A percentile compares a stretch with the other conserved stretches of the same genome.
Evolutionary conservation across 2,888 invertebrate species (phyloP).

Genomic region (Sphaeridia pumilis): DNA sequence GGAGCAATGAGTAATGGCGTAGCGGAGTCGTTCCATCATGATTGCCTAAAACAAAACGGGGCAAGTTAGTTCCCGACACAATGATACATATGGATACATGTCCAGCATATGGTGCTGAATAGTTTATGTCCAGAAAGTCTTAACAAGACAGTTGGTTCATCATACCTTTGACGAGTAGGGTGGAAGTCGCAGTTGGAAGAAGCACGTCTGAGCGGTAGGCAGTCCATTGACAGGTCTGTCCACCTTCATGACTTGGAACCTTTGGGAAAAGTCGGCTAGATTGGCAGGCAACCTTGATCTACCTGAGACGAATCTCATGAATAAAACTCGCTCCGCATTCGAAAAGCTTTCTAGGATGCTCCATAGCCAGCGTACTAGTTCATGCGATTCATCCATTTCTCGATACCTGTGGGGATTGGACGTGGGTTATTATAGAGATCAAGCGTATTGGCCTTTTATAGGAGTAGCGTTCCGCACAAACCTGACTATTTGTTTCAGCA

Average conservation of each 20-base stretch:
- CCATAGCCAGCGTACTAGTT: slow-evolving; percentile 54
- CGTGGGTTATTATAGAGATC: too few species aligned
- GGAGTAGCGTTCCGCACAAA: too few species aligned
- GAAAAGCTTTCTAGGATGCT: slow-evolving; percentile 50
- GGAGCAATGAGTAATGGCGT: slow-evolving; percentile 54
- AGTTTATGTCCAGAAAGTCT: too few species aligned
- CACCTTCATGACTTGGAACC: slow-evolving; percentile 52
- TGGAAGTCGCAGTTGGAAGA: slow-evolving; percentile 52
- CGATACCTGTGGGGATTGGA: slow-evolving; percentile 44
- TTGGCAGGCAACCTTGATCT: slow-evolving; percentile 53
- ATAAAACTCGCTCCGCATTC: slow-evolving; percentile 51
- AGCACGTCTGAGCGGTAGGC: slow-evolving; percentile 38
- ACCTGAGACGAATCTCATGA: slow-evolving; percentile 55
- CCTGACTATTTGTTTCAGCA: slow-evolving; percentile 52
- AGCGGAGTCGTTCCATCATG: slow-evolving; percentile 51
- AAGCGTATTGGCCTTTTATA: too few species aligned
- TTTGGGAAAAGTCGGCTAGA: slow-evolving; percentile 52
- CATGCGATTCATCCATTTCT: slow-evolving; percentile 51
- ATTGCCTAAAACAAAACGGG: slow-evolving; percentile 41
- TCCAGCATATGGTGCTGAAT: not conserved
- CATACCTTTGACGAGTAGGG: slow-evolving; percentile 46
- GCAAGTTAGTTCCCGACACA: too few species aligned
- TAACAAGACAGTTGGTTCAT: too few species aligned
- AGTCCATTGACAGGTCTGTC: slow-evolving; percentile 47
- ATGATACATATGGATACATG: not conserved